Evolutionary conservation across 2,888 invertebrate genomes (phyloP).

Genomic region (Tachina lurida): DNA sequence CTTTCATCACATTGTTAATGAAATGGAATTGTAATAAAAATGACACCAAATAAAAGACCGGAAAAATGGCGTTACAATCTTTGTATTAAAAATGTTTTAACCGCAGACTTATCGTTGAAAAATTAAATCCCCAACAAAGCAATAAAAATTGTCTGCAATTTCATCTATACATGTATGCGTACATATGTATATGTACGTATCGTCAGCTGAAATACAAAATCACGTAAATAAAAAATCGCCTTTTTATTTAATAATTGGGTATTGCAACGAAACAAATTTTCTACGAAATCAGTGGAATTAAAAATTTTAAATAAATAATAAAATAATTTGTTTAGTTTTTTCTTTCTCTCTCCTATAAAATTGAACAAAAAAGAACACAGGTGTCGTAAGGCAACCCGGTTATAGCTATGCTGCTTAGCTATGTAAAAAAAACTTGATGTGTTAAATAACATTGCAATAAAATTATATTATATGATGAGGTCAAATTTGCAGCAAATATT

Average conservation of each 20-base stretch:
- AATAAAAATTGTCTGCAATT: slow-evolving; percentile 42
- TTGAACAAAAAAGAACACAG: no score
- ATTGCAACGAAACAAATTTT: no score
- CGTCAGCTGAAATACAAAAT: no score
- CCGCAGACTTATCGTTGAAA: slow-evolving; percentile 29
- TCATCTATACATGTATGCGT: not conserved
- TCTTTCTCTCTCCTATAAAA: not conserved
- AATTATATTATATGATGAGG: no score
- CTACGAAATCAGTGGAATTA: no score
- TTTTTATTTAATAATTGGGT: not conserved
- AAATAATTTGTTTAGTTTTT: not conserved
- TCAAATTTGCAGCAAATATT: no score
- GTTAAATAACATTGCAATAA: no score
- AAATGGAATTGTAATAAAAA: slow-evolving; percentile 50
- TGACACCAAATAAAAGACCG: slow-evolving; percentile 28
- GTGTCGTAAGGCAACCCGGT: no score
- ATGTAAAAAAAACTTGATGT: no score
- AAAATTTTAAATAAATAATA: no score
- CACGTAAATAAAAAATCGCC: not conserved
- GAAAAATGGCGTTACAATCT: slow-evolving; percentile 17
- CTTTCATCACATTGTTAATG: slow-evolving; percentile 37
- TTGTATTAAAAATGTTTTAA: slow-evolving; percentile 17
- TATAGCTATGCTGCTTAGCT: no score
- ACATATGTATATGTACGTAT: no score
- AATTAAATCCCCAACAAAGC: slow-evolving; percentile 33